A percentile compares a stretch with the other conserved stretches of the same genome.
These are phyloP conservation scores for Antheraea pernyi DNA, from an alignment of 1,140 invertebrate species.

Conservation along the genomic window DNA sequence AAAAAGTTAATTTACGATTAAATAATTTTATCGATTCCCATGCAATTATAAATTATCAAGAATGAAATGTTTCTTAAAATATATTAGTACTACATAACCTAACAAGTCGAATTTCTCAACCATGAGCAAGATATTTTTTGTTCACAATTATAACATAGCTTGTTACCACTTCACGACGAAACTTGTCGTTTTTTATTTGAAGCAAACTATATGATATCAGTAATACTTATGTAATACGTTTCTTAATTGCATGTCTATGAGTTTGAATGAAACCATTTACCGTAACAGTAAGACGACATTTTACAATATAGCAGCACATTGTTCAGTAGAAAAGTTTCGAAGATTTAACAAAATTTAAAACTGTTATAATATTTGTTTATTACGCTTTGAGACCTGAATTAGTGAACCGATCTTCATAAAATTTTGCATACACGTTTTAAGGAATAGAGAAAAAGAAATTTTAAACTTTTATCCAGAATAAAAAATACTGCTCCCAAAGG, in stretches of 20 bases:
- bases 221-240: background rate
- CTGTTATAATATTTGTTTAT: too few species aligned
- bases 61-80: background rate
- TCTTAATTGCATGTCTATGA: background rate
- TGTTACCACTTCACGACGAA: background rate
- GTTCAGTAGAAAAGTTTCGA: too few species aligned
- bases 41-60: background rate
- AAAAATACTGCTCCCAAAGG: too few species aligned
- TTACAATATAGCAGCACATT: too few species aligned
- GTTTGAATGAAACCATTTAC: too few species aligned
- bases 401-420: too few species aligned
- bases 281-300: too few species aligned
- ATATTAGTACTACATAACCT: background rate
- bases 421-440: too few species aligned
- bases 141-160: slow-evolving; percentile 1
- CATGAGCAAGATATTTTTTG: background rate
- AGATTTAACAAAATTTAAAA: too few species aligned
- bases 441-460: too few species aligned
- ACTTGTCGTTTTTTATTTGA: background rate
- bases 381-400: too few species aligned
- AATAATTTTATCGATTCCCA: background rate
- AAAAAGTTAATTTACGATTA: background rate
- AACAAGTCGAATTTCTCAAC: background rate
- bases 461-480: too few species aligned
- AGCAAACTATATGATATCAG: background rate